Base-by-base conservation (phyloP, 1,140 invertebrate genomes). In the Leptinotarsa undecemlineata region DNA sequence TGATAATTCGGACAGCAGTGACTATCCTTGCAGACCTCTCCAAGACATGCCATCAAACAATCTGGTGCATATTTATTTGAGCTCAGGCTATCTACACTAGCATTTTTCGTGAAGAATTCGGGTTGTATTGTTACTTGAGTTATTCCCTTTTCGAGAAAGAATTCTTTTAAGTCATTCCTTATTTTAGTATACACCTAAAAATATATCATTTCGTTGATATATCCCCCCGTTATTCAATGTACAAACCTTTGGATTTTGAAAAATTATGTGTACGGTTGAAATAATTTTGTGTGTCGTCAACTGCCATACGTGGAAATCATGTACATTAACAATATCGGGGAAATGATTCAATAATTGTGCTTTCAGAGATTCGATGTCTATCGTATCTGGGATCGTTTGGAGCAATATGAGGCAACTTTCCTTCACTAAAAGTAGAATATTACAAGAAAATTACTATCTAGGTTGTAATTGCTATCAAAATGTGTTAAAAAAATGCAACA, bases 281-380 rank as follows among this genome's bases (percentile, higher is more conserved):
- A 93, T 90, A 20, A 91, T 89, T 86, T 92, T 91, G 33, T 88
- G 86, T 14, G 90, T 88, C 0, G 91, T 92, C 51, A 95, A 83
- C 76, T 93, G 90, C 94, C 94, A 95, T 4, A 95, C 90, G 77
- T 95, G 94, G 17, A 95, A 87, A 84, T 95, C 93, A 78, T 95
- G 94, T 15, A 95, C 90, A 78, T 92, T 93, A 0, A 93, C 86
- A 61, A 95, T 92, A 64, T 91, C 91, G 0, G 94, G 93, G 85
- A 97, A 96, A 81, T 90, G 88, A 71, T 87, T 84, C 0, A 91
- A 81, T 14, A 95, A 81, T 76, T 92, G 88, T 26, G 86, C 86
- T 75, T 92, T 90, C 33, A 94, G 86, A 3, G 85, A 86, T 68
- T 91, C 88, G 42, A 95, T 91, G 77, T 95, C 90, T 42, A 95